Evolutionary conservation across 2,888 invertebrate genomes (phyloP).

Genomic region (Cheilosia pagana): DNA sequence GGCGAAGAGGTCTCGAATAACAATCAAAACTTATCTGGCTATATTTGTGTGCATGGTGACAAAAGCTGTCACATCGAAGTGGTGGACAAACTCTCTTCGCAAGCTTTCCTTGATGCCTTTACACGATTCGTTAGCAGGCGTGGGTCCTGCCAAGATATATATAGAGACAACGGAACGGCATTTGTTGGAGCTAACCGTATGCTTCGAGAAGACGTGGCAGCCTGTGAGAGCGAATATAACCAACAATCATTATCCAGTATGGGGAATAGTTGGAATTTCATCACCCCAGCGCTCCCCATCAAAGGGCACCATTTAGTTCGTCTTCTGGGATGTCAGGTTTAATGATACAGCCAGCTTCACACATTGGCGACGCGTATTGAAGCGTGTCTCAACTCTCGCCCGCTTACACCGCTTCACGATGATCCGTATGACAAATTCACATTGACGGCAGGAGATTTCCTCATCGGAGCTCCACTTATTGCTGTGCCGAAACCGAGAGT

Average conservation of each 20-base stretch:
- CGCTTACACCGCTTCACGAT: neutral
- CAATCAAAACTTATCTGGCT: neutral
- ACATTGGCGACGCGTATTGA: constrained; percentile 1
- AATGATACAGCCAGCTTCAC: constrained; percentile 9
- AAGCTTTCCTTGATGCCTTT: neutral
- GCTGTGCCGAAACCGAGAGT: neutral
- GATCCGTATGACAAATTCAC: neutral
- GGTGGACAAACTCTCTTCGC: neutral
- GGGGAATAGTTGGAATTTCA: neutral
- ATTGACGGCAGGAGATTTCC: constrained; percentile 52
- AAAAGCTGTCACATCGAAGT: neutral
- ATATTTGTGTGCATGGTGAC: constrained; percentile 23
- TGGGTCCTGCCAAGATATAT: constrained; percentile 16
- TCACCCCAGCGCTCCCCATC: constrained; percentile 31
- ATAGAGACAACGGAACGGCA: neutral
- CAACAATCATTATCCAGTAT: constrained; percentile 2
- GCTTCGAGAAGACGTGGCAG: neutral
- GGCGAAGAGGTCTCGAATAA: neutral
- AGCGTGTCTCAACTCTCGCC: constrained; percentile 32
- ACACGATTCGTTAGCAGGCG: constrained; percentile 8
- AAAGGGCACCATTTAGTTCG: neutral
- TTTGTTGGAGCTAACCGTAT: neutral
- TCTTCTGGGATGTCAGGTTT: neutral
- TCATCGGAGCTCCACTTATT: constrained; percentile 20
- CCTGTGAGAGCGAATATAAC: neutral